These are phyloP conservation scores for Anguilla megastoma DNA, from an alignment of 2,797 vertebrate genomes.

Conservation along the genomic window DNA sequence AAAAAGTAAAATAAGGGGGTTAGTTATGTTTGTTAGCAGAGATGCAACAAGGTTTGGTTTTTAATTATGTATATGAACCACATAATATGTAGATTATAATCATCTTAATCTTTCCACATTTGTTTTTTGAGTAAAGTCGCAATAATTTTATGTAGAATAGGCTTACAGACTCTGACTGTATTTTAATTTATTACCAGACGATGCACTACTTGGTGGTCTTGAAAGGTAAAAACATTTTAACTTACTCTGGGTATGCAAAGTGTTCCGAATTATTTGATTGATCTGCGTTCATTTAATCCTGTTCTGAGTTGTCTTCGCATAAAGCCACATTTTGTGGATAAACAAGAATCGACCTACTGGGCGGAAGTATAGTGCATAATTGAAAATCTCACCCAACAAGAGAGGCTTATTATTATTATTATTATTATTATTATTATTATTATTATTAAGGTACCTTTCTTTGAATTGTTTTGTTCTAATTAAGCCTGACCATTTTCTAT, in stretches of 20 bases:
- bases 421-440: background rate
- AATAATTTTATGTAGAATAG: background rate
- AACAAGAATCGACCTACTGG: constrained; percentile 17
- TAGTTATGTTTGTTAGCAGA: background rate
- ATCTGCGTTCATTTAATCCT: background rate
- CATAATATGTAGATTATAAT: background rate
- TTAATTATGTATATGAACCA: background rate
- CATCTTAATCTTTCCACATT: background rate
- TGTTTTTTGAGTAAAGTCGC: background rate
- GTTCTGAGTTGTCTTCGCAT: constrained; percentile 9
- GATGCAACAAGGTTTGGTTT: background rate
- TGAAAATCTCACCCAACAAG: background rate
- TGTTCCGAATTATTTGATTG: background rate
- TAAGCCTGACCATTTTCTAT: background rate
- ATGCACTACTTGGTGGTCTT: background rate
- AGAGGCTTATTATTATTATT: background rate
- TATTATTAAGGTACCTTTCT: background rate
- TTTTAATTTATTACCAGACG: background rate
- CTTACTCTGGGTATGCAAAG: background rate
- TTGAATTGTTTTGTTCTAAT: background rate
- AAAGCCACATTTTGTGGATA: constrained; percentile 14
- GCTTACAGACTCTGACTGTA: background rate
- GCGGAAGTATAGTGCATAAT: background rate
- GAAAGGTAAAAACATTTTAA: background rate
- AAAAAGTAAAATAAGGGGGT: background rate